A percentile compares a stretch with the other conserved stretches of the same genome.
These are phyloP conservation scores for Eremobia ochroleuca DNA, from an alignment of 2,888 invertebrate genomes.

Conservation along the genomic window DNA sequence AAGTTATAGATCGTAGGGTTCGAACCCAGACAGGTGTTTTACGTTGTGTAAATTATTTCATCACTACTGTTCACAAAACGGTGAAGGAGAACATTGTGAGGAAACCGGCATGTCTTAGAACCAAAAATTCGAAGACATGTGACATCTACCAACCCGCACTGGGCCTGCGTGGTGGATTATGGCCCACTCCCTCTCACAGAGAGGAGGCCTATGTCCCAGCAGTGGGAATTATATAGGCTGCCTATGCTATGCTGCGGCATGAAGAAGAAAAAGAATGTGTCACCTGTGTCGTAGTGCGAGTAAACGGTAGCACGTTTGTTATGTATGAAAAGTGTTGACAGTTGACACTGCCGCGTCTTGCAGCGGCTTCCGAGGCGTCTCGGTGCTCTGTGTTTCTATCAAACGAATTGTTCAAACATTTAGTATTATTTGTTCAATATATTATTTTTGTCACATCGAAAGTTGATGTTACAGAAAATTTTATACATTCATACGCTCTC, in stretches of 20 bases:
- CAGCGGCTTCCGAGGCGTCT: background rate
- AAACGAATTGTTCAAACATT: constrained; percentile 3
- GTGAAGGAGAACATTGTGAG: no score
- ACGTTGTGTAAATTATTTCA: background rate
- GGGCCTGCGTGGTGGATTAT: background rate
- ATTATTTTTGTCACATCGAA: constrained; percentile 38
- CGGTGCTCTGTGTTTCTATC: background rate
- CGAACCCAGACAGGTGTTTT: background rate
- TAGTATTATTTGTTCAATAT: constrained; percentile 36
- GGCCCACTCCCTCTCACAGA: background rate
- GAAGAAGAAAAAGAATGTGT: background rate
- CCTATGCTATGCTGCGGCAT: background rate
- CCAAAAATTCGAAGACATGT: background rate
- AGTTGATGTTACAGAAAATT: constrained; percentile 49
- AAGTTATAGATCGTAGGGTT: background rate
- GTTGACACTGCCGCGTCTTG: background rate
- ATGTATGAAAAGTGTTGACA: background rate
- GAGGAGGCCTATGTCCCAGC: background rate
- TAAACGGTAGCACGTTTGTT: background rate
- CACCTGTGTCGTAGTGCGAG: background rate
- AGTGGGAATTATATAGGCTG: background rate
- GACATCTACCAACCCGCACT: background rate
- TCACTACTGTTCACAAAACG: background rate
- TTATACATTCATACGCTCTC: constrained; percentile 27
- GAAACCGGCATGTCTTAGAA: background rate